phyloP scores from a whole-genome alignment of 2,797 vertebrate species.

The Enteromius treurensis region DNA sequence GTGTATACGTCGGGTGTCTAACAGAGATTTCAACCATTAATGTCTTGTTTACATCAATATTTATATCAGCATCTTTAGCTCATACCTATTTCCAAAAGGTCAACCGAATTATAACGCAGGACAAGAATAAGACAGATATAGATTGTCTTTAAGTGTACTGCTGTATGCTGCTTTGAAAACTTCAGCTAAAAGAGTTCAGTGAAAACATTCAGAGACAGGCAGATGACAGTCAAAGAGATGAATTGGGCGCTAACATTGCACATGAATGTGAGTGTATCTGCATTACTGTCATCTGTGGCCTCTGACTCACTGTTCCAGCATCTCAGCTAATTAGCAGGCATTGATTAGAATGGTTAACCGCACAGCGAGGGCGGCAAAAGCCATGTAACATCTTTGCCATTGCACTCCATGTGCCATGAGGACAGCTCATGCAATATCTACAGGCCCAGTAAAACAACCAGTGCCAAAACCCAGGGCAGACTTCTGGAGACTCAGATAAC shows the following conservation, averaged over 20 bases:
- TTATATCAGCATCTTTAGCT: not conserved
- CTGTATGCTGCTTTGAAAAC: not conserved
- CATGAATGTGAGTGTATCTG: not conserved
- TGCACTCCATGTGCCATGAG: not conserved
- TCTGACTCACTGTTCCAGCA: constrained; percentile 12
- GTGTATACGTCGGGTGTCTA: too few species aligned
- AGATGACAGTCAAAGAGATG: not conserved
- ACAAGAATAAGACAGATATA: not conserved
- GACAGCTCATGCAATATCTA: not conserved
- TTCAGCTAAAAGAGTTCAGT: not conserved
- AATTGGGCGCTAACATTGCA: not conserved
- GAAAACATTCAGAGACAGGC: not conserved
- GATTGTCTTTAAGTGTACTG: not conserved
- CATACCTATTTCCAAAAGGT: not conserved
- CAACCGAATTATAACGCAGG: not conserved
- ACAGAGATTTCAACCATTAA: not conserved
- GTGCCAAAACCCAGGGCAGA: not conserved
- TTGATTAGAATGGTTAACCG: constrained; percentile 38
- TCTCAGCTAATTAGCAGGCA: constrained; percentile 36
- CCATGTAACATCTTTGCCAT: constrained; percentile 6
- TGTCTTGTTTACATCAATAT: not conserved
- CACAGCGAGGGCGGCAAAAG: constrained; percentile 19
- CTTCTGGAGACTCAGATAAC: not conserved
- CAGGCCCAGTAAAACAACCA: not conserved
- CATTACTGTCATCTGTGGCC: constrained; percentile 13